Evolutionary conservation across 2,113 vertebrate genomes (phyloP).

Genomic region (Crotalus tigris): DNA sequence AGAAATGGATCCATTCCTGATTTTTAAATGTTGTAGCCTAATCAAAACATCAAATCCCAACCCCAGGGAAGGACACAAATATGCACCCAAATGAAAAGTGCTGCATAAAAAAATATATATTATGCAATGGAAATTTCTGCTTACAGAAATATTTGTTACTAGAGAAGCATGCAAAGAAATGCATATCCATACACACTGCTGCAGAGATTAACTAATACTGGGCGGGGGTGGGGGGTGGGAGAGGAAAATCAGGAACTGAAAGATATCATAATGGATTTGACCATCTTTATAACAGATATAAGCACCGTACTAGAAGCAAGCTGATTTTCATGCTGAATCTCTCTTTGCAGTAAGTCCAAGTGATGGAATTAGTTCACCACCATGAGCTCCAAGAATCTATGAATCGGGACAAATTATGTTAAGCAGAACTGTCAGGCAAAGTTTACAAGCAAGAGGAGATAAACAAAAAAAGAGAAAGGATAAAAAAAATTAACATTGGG

Average conservation of each 20-base stretch:
- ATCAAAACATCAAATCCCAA: background rate
- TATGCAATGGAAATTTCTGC: background rate
- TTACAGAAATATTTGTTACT: background rate
- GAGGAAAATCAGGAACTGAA: background rate
- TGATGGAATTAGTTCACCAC: slow-evolving; percentile 18
- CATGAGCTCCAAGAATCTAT: background rate
- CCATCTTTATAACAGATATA: background rate
- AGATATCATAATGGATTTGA: background rate
- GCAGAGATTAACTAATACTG: background rate
- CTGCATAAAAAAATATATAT: background rate
- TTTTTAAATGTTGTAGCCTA: background rate
- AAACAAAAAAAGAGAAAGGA: background rate
- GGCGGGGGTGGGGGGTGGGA: fast-evolving
- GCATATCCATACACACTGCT: background rate
- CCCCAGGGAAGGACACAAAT: background rate
- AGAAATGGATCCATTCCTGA: background rate
- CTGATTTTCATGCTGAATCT: too few species aligned
- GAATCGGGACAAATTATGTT: slow-evolving; percentile 19
- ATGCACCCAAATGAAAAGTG: background rate
- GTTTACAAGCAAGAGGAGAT: slow-evolving; percentile 7
- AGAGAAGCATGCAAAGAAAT: background rate
- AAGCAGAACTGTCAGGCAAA: slow-evolving; percentile 4
- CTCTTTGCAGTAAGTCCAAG: background rate
- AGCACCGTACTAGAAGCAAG: background rate
- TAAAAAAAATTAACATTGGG: background rate